Base-by-base conservation (phyloP, 2,113 vertebrate species). In the Indri indri region DNA sequence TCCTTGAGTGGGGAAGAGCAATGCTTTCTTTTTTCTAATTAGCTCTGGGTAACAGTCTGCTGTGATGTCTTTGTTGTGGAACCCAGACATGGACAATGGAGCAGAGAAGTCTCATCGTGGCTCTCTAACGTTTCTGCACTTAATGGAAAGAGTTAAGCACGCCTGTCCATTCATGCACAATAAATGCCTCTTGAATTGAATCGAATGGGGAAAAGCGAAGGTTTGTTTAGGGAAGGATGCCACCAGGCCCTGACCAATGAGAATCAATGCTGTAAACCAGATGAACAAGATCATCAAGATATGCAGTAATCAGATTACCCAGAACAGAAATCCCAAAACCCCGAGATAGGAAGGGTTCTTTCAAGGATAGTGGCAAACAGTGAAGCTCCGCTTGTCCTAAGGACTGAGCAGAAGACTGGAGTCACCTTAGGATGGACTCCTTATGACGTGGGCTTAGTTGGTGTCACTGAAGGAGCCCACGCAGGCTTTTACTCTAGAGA, bases 31-130 rank as follows among this genome's bases (percentile, higher is more conserved):
- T 98, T 97, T 98, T 97, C 97, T 98, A 97, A 70, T 98, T 98
- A 98, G 97, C 97, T 97, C 97, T 97, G 97, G 98, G 97, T 97
- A 97, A 50, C 96, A 96, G 97, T 89, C 97, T 97, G 97, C 93
- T 97, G 45, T 89, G 71, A 94, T 97, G 97, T 97, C 97, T 98
- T 96, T 96, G 93, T 97, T 94, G 97, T 97, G 98, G 97, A 97
- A 96, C 96, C 96, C 79, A 76, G 74, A 66, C 97, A 30, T 50
- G 97, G 98, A 98, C 97, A 93, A 95, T 94, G 93, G 98, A 96
- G 97, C 94, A 94, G 95, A 97, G 96, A 97, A 79, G 96, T 90
- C 97, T 97, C 81, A 20, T 88, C 87, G 83, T 91, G 79, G 74
- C 90, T 76, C 76, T 94, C 18, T 93, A 82, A 92, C 96, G 87